These are phyloP conservation scores for Erinaceus europaeus DNA, from an alignment of 2,113 vertebrate genomes.

Conservation along the genomic window DNA sequence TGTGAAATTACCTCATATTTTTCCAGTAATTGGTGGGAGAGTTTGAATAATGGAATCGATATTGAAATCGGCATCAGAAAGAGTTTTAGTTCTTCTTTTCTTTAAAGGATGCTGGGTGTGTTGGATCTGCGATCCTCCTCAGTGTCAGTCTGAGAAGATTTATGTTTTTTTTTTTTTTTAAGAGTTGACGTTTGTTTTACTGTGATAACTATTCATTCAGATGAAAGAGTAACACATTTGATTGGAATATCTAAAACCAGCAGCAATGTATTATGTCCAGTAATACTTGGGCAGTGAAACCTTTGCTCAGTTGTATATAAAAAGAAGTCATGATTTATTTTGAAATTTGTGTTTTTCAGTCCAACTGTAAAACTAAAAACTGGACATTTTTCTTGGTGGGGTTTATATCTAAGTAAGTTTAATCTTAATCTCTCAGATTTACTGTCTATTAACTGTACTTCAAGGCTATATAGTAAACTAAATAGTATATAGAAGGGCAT, in stretches of 20 bases:
- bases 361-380: constrained; percentile 34
- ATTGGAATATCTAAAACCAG: constrained; percentile 10
- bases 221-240: constrained; percentile 15
- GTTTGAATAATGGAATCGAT: constrained; percentile 60
- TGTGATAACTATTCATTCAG: constrained; percentile 25
- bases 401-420: constrained; percentile 38
- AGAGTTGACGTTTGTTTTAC: constrained; percentile 41
- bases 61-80: constrained; percentile 35
- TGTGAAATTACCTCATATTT: constrained; percentile 78
- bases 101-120: constrained; percentile 53
- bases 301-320: constrained; percentile 46
- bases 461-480: background rate
- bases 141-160: constrained; percentile 19
- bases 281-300: background rate
- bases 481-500: background rate
- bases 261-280: background rate
- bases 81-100: constrained; percentile 70
- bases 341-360: constrained; percentile 54
- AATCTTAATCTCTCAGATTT: background rate
- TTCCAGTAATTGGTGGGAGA: constrained; percentile 54
- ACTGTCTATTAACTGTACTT: constrained; percentile 12
- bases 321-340: constrained; percentile 48
- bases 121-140: constrained; percentile 52
- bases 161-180: constrained; percentile 28
- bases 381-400: constrained; percentile 19